A percentile compares a stretch with the other conserved stretches of the same genome.
Evolutionary conservation across 2,113 vertebrate species (phyloP).

Genomic region (Ceuthmochares aereus): DNA sequence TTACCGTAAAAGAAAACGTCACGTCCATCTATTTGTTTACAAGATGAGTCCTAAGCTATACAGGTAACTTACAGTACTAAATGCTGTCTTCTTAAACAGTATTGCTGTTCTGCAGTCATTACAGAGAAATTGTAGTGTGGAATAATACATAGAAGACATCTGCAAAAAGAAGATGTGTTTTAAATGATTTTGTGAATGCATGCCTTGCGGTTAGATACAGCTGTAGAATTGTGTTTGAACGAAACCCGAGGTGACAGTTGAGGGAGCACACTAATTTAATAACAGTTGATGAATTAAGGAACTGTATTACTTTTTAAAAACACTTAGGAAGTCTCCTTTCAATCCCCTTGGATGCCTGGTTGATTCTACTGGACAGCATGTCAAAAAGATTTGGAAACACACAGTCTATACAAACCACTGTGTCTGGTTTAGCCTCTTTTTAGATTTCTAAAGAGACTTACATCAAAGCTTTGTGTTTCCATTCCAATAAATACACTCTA

Average conservation of each 20-base stretch:
- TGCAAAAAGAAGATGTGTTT: not conserved
- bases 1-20: not conserved
- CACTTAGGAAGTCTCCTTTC: slow-evolving; percentile 57
- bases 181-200: slow-evolving; percentile 46
- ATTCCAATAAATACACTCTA: not conserved
- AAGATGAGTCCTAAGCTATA: not conserved
- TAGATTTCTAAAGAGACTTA: slow-evolving; percentile 31
- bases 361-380: slow-evolving; percentile 70
- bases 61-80: not conserved
- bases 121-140: not conserved
- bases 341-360: slow-evolving; percentile 23
- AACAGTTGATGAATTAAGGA: slow-evolving; percentile 64
- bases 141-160: slow-evolving; percentile 22
- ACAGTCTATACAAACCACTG: not conserved
- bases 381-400: slow-evolving; percentile 71
- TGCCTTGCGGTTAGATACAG: not conserved
- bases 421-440: slow-evolving; percentile 45
- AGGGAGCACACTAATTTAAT: slow-evolving; percentile 61
- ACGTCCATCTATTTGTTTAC: not conserved
- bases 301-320: slow-evolving; percentile 62
- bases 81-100: not conserved
- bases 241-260: slow-evolving; percentile 31
- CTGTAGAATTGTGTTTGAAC: slow-evolving; percentile 29
- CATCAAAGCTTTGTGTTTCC: slow-evolving; percentile 37
- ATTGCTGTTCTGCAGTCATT: not conserved